Evolutionary conservation across 2,888 invertebrate species (phyloP).

Genomic region (Ypsolopha scabrella): DNA sequence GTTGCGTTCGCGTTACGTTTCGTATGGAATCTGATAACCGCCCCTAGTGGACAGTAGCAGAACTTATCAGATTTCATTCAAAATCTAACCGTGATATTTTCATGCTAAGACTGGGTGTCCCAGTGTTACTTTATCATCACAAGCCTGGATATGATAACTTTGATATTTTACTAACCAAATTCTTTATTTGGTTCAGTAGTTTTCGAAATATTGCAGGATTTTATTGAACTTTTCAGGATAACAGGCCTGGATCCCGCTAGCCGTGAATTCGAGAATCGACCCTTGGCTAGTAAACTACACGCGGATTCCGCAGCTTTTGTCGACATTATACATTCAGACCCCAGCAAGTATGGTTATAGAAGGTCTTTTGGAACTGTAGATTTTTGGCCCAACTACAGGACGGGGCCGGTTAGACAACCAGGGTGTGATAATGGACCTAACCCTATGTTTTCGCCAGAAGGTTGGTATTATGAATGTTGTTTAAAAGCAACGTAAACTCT

Average conservation of each 20-base stretch:
- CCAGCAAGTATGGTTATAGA: constrained; percentile 39
- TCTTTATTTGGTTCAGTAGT: too few species aligned
- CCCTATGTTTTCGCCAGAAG: constrained; percentile 34
- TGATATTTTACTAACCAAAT: too few species aligned
- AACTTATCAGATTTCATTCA: too few species aligned
- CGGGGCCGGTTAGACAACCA: constrained; percentile 36
- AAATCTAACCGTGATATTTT: too few species aligned
- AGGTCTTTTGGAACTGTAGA: constrained; percentile 39
- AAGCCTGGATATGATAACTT: too few species aligned
- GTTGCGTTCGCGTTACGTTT: too few species aligned
- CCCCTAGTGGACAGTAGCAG: too few species aligned
- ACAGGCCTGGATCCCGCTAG: constrained; percentile 51
- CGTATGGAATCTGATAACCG: too few species aligned
- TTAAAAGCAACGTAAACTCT: neutral
- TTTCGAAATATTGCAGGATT: neutral
- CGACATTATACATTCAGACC: constrained; percentile 45
- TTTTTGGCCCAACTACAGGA: constrained; percentile 51
- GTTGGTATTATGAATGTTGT: constrained; percentile 16
- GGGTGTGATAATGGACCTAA: constrained; percentile 29
- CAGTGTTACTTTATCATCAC: too few species aligned
- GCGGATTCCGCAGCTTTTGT: constrained; percentile 37
- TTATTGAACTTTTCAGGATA: constrained; percentile 26
- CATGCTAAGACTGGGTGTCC: too few species aligned
- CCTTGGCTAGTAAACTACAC: constrained; percentile 23
- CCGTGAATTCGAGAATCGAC: constrained; percentile 34